Conservation (phyloP, 1,140 invertebrate genomes). For the Neocloeon triangulifer region DNA sequence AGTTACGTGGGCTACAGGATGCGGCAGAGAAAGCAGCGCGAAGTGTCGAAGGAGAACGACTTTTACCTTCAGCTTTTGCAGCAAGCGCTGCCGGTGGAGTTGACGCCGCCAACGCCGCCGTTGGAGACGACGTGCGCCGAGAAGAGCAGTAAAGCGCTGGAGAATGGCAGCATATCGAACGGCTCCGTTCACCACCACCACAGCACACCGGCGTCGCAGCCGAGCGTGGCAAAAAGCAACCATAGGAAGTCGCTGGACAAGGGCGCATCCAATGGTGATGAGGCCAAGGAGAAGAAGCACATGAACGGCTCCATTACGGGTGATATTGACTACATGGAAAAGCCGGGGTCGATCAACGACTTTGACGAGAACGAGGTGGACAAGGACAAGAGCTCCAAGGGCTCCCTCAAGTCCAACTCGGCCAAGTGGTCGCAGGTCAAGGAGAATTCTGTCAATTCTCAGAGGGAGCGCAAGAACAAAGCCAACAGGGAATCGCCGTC, state of each 20-base stretch:
- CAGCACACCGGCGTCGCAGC: constrained; percentile 9
- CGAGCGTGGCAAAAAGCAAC: constrained; percentile 18
- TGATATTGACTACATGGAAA: constrained; percentile 17
- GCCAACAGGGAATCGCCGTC: constrained; percentile 23
- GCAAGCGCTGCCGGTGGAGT: constrained; percentile 53
- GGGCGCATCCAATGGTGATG: no score
- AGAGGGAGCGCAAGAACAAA: constrained; percentile 33
- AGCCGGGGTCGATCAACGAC: constrained; percentile 26
- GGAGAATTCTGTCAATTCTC: constrained; percentile 27
- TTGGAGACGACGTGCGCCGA: no score
- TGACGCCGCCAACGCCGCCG: no score
- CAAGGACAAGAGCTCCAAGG: constrained; percentile 24
- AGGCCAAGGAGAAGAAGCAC: constrained; percentile 17
- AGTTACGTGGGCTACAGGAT: constrained; percentile 82
- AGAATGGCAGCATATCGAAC: constrained; percentile 20
- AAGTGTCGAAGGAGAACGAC: constrained; percentile 86
- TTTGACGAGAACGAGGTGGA: constrained; percentile 27
- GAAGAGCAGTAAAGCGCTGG: constrained; percentile 9
- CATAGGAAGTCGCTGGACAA: constrained; percentile 28
- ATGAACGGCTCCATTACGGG: constrained; percentile 20
- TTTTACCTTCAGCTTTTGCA: constrained; percentile 83
- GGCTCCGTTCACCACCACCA: constrained; percentile 18
- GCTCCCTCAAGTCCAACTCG: constrained; percentile 17
- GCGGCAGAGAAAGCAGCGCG: constrained; percentile 73
- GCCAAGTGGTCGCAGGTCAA: constrained; percentile 23